Base-by-base conservation (phyloP, 2,888 invertebrate genomes). In the Volucella zonaria region DNA sequence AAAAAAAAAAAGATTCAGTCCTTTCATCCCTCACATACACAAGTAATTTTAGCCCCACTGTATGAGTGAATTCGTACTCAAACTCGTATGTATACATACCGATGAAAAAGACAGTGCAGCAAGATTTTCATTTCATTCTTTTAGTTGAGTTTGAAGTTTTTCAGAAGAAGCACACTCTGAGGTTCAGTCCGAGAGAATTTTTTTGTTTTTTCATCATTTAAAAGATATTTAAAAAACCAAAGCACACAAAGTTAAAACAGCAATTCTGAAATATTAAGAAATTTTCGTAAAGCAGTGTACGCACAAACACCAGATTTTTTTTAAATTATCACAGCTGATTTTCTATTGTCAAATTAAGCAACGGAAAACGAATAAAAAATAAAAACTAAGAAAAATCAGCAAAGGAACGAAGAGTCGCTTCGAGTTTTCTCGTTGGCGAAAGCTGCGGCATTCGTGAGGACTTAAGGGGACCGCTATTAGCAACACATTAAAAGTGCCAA, bases 101-200 rank as follows among this genome's bases (percentile, higher is more conserved):
- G 2, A 71, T 6, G n/a, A 1, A 68, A 47, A 8, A 43, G 51
- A 54, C 23, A 56, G 38, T 52, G n/a, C 14, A 11, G 42, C 56
- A n/a, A 15, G 8, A 66, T 23, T 40, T 61, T 66, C 59, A 42
- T 64, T 47, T 49, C 12, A 70, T 52, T 64, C 58, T 54, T 51
- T 66, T 70, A 83, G 82, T 83, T 79, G 79, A 83, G 82, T 79
- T 75, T 12, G 47, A 83, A 66, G 52, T 79, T 83, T 62, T 59
- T 66, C 59, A 68, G 64, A 54, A 66, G 79, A 52, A 58, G 52
- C 79, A 83, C 68, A 79, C 70, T 51, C 51, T 70, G 8, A 43
- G 59, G 47, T n/a, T 40, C 42, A 38, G 51, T 45, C 15, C 12
- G 42, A 14, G 40, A 14, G 51, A 45, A n/a, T 40, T 10, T 38